Evolutionary conservation across 1,140 invertebrate genomes (phyloP), one percentile per base, ranked within the genome.

Genomic region (Choristoneura fumiferana): DNA sequence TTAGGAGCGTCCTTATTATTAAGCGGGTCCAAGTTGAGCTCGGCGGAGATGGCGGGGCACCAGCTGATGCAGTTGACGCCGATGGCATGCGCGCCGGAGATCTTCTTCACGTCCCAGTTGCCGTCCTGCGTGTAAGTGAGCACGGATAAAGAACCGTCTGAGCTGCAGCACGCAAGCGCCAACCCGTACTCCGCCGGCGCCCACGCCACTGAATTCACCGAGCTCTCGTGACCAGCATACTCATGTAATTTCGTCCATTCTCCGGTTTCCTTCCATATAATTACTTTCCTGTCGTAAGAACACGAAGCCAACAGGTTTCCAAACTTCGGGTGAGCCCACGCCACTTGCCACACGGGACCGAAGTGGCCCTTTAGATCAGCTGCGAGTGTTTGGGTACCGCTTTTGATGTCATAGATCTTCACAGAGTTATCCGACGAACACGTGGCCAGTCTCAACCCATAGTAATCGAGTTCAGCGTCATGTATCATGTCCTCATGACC

Each of bases 401-500:
- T 97, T 78, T 96, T 95, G 36, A 99, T 94, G 84, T 99, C 97
- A 89, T 98, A 99, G 74, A 99, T 95, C 91, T 98, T 98, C 0
- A 99, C 95, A 10, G 96, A 95, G 82, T 97, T 94, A 90, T 99
- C 99, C 49, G 97, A 99, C 0, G 98, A 99, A 91, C 98, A 99
- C 38, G 99, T 99, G 4, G 98, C 99, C 76, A 99, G 90, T 70
- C 95, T 93, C 54, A 97, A 93, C 9, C 99, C 99, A 86, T 99
- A 99, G 88, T 98, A 99, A 91, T 99, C 98, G 87, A 99, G 93
- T 89, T 99, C 97, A 0, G 98, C 98, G 92, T 99, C 98, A 89
- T 99, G 98, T 68, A 99, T 98, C 95, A 99, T 98, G 80, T 99
- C 98, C 84, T 99, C 97, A 90, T 99, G 98, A 57, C 95, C 96